Evolutionary conservation across 2,113 vertebrate species (phyloP).

Genomic region (Ceyx cyanopectus): DNA sequence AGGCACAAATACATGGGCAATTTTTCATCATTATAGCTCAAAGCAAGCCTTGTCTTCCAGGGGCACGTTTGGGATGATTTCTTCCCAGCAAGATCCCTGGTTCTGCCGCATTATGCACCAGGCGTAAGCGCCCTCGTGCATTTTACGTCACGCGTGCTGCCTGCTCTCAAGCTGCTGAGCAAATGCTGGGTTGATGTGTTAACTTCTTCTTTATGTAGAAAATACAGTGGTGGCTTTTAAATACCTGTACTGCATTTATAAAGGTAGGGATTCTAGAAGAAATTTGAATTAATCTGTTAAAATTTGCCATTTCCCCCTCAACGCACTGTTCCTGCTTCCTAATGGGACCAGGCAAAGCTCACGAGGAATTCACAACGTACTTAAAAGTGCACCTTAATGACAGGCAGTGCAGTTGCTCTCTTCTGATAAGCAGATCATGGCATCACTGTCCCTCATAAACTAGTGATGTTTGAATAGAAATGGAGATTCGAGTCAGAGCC

Average conservation of each 20-base stretch:
- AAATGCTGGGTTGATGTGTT: not conserved
- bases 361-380: slow-evolving; percentile 55
- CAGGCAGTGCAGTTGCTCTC: slow-evolving; percentile 49
- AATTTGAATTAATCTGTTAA: slow-evolving; percentile 48
- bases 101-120: slow-evolving; percentile 62
- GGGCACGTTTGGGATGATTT: slow-evolving; percentile 81
- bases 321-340: slow-evolving; percentile 49
- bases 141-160: slow-evolving; percentile 60
- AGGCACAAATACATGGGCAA: slow-evolving; percentile 69
- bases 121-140: not conserved
- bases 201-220: not conserved
- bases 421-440: slow-evolving; percentile 57
- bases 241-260: slow-evolving; percentile 23
- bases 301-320: slow-evolving; percentile 56
- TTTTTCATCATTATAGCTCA: slow-evolving; percentile 85
- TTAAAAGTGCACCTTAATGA: slow-evolving; percentile 68
- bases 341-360: slow-evolving; percentile 73
- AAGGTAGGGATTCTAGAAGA: slow-evolving; percentile 11
- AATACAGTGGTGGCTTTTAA: slow-evolving; percentile 48
- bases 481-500: slow-evolving; percentile 26
- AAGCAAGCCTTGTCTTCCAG: slow-evolving; percentile 76
- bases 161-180: slow-evolving; percentile 56
- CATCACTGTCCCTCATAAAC: slow-evolving; percentile 54
- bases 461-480: slow-evolving; percentile 52
- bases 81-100: slow-evolving; percentile 78